phyloP scores from a whole-genome alignment of 1,140 invertebrate species.

The Drosophila insularis region DNA sequence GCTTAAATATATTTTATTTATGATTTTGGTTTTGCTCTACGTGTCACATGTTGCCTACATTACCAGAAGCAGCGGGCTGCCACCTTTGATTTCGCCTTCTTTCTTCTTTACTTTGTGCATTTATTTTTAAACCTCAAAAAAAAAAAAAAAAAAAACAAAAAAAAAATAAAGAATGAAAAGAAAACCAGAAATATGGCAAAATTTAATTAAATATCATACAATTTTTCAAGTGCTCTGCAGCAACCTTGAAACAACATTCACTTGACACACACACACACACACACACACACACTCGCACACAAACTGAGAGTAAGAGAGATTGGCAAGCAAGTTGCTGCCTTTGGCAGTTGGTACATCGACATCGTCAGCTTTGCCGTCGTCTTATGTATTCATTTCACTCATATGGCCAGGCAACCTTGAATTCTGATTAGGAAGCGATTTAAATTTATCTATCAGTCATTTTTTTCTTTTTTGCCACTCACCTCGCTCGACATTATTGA shows the following conservation, averaged over 20 bases:
- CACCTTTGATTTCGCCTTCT: slow-evolving; percentile 30
- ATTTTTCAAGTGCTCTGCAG: slow-evolving; percentile 58
- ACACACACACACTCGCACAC: slow-evolving; percentile 7
- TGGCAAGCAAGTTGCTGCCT: slow-evolving; percentile 62
- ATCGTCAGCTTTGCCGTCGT: slow-evolving; percentile 37
- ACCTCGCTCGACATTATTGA: slow-evolving; percentile 50
- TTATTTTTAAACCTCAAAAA: slow-evolving; percentile 61
- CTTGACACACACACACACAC: slow-evolving; percentile 43
- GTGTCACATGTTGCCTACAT: slow-evolving; percentile 19
- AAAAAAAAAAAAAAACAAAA: slow-evolving; percentile 11
- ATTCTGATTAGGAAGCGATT: slow-evolving; percentile 80
- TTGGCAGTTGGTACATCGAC: slow-evolving; percentile 60
- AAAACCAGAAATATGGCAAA: slow-evolving; percentile 61
- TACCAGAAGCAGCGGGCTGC: slow-evolving; percentile 22
- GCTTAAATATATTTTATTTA: slow-evolving; percentile 48
- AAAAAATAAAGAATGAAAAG: slow-evolving; percentile 14
- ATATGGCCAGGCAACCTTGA: slow-evolving; percentile 72
- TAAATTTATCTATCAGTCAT: slow-evolving; percentile 71
- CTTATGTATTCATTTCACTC: slow-evolving; percentile 70
- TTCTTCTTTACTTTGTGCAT: slow-evolving; percentile 63
- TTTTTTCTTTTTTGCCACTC: slow-evolving; percentile 46
- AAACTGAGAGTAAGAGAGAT: slow-evolving; percentile 30
- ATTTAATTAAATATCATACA: slow-evolving; percentile 73
- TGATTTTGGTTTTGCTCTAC: slow-evolving; percentile 34
- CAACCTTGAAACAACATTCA: slow-evolving; percentile 74